Evolutionary conservation across 2,888 invertebrate genomes (phyloP).

Genomic region (Empis stercorea): DNA sequence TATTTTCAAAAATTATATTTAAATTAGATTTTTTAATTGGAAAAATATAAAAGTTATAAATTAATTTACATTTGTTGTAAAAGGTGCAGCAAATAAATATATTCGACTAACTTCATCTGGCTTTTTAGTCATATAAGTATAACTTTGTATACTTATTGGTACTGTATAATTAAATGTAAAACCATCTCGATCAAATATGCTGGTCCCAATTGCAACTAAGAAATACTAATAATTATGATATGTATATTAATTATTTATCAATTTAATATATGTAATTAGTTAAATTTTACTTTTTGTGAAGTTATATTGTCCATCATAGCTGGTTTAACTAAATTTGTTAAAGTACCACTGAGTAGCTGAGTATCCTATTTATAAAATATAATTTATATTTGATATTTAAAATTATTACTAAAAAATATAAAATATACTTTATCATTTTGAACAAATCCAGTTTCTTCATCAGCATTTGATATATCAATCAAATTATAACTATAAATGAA

Average conservation of each 20-base stretch:
- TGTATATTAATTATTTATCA: not conserved
- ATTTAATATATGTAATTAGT: no score
- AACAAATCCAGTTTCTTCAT: no score
- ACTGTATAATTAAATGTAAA: conserved; percentile 60
- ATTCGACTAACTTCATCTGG: conserved; percentile 72
- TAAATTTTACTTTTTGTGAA: no score
- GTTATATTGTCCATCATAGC: no score
- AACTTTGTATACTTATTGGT: conserved; percentile 64
- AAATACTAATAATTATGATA: conserved; percentile 20
- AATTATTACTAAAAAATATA: no score
- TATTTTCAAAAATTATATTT: no score
- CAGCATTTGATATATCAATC: not conserved
- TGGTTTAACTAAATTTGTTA: not conserved
- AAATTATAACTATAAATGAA: not conserved
- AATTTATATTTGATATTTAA: no score
- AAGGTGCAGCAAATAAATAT: conserved; percentile 72
- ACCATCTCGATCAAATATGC: conserved; percentile 28
- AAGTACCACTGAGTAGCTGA: not conserved
- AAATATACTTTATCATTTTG: no score
- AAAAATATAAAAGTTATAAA: no score
- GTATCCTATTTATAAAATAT: no score
- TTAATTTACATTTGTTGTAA: conserved; percentile 51
- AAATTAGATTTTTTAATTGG: no score
- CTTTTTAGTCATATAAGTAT: conserved; percentile 64
- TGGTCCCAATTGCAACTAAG: conserved; percentile 31